phyloP scores from a whole-genome alignment of 1,140 invertebrate genomes.

The Macrosteles quadrilineatus region DNA sequence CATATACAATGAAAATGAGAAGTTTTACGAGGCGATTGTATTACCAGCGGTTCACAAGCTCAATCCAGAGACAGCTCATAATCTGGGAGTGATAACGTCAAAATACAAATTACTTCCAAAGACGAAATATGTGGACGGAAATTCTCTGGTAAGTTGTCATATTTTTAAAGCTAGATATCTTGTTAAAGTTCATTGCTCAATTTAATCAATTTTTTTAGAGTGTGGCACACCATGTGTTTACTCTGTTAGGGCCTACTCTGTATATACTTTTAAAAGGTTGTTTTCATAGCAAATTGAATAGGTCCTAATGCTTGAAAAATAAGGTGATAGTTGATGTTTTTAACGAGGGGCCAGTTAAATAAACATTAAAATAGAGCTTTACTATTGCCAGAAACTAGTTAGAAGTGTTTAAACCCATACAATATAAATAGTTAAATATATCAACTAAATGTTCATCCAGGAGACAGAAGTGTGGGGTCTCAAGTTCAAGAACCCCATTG shows the following conservation, averaged over 20 bases:
- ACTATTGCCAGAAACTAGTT: no score
- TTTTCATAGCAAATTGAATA: slow-evolving; percentile 8
- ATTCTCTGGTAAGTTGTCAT: slow-evolving; percentile 59
- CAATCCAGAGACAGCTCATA: slow-evolving; percentile 79
- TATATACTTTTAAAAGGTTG: background rate
- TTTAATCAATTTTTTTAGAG: background rate
- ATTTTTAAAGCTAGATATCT: slow-evolving; percentile 32
- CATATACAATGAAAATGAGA: slow-evolving; percentile 70
- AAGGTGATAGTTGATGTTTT: background rate
- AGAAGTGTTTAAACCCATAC: no score
- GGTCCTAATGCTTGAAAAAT: background rate
- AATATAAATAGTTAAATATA: no score
- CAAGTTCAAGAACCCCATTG: slow-evolving; percentile 85
- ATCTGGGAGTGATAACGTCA: slow-evolving; percentile 66
- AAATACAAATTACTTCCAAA: slow-evolving; percentile 74
- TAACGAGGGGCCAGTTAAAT: no score
- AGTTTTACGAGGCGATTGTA: slow-evolving; percentile 70
- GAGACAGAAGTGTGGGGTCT: slow-evolving; percentile 69
- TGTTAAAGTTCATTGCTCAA: background rate
- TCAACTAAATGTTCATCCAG: no score
- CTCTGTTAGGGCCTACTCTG: background rate
- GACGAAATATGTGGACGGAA: slow-evolving; percentile 59
- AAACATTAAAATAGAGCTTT: no score
- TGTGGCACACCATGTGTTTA: background rate
- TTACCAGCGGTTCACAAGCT: slow-evolving; percentile 69